Evolutionary conservation across 2,888 invertebrate species (phyloP).

Genomic region (Barypeithes pellucidus): DNA sequence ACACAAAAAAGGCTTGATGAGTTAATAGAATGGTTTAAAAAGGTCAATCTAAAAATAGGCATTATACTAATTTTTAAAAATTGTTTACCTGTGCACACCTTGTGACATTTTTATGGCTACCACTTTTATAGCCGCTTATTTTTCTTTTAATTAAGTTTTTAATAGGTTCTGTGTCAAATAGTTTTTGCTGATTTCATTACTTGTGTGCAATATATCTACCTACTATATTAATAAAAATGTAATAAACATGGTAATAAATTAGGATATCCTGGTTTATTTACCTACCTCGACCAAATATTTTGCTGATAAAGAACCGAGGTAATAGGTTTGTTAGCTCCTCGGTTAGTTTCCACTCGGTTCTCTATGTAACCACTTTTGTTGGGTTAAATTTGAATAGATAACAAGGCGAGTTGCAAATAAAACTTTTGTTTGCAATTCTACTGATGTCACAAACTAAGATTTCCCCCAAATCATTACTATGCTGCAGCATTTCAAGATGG

Average conservation of each 20-base stretch:
- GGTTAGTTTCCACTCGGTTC: too few relatives aligned
- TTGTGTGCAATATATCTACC: not conserved
- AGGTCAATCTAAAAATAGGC: slow-evolving; percentile 30
- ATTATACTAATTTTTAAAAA: not conserved
- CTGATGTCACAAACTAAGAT: too few relatives aligned
- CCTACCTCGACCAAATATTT: not conserved
- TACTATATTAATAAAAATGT: not conserved
- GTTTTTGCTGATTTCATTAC: not conserved
- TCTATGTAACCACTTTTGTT: too few relatives aligned
- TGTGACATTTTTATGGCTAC: slow-evolving; percentile 12
- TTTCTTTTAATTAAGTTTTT: too few relatives aligned
- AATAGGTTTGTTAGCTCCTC: too few relatives aligned
- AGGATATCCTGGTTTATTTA: not conserved
- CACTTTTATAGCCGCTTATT: not conserved
- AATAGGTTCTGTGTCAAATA: too few relatives aligned
- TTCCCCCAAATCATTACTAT: too few relatives aligned
- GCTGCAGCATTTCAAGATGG: too few relatives aligned
- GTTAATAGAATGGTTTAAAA: slow-evolving; percentile 41
- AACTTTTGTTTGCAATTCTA: too few relatives aligned
- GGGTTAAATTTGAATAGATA: too few relatives aligned
- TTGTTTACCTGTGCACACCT: slow-evolving; percentile 2
- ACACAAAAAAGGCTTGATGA: slow-evolving; percentile 29
- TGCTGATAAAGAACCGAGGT: too few relatives aligned
- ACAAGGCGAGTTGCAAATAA: too few relatives aligned
- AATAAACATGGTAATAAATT: slow-evolving; percentile 14